phyloP scores from a whole-genome alignment of 2,888 invertebrate genomes.

The Heliconius ethilla region DNA sequence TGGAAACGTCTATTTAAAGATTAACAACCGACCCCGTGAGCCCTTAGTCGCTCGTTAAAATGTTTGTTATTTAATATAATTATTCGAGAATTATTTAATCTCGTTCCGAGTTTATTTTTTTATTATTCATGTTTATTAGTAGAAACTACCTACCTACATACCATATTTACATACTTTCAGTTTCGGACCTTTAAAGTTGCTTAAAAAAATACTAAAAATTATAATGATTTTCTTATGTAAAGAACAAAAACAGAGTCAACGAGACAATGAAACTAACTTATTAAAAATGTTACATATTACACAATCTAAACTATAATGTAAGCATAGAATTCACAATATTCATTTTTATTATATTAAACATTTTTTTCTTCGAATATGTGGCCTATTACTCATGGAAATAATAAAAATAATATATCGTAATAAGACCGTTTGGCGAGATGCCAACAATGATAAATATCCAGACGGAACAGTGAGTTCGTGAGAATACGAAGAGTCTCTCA shows the following conservation, averaged over 20 bases:
- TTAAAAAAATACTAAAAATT: too few relatives aligned
- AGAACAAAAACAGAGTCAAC: too few relatives aligned
- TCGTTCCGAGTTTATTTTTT: not conserved
- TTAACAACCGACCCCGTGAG: not conserved
- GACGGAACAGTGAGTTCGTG: slow-evolving; percentile 16
- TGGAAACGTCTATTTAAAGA: not conserved
- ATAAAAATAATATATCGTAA: slow-evolving; percentile 10
- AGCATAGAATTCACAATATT: not conserved
- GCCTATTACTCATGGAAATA: slow-evolving; percentile 8
- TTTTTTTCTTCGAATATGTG: not conserved
- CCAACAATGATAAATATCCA: slow-evolving; percentile 29
- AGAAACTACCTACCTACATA: too few relatives aligned
- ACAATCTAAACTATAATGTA: too few relatives aligned
- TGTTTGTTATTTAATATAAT: not conserved
- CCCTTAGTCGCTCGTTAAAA: not conserved
- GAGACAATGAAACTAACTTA: too few relatives aligned
- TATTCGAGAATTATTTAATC: not conserved
- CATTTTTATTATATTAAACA: not conserved
- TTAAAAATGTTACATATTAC: too few relatives aligned
- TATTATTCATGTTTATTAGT: not conserved
- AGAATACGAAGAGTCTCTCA: slow-evolving; percentile 21
- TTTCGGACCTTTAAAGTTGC: too few relatives aligned
- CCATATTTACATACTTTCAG: too few relatives aligned
- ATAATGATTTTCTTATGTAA: too few relatives aligned
- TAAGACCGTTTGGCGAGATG: slow-evolving; percentile 20